Percentiles rank a stretch among this genome's conserved stretches.
Conservation (phyloP, 1,140 invertebrate species). For the Ceratina japonica region DNA sequence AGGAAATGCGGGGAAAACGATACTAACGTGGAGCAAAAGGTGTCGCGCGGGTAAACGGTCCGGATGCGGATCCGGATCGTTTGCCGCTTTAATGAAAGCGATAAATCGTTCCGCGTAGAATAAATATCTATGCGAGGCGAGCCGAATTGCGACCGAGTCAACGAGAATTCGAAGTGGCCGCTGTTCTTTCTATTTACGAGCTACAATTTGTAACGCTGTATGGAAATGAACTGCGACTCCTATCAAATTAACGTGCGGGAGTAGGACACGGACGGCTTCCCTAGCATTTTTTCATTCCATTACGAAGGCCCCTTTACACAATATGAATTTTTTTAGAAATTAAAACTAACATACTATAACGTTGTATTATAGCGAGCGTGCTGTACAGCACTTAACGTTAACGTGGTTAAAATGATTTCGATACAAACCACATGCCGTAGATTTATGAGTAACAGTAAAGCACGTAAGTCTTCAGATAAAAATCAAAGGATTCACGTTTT, state of each 20-base stretch:
- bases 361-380: too few relatives aligned
- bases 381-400: too few relatives aligned
- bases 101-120: conserved; percentile 62
- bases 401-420: too few relatives aligned
- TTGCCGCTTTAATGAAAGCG: conserved; percentile 63
- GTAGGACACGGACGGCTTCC: background rate
- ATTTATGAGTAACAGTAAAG: too few relatives aligned
- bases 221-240: too few relatives aligned
- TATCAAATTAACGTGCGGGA: background rate
- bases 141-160: conserved; percentile 25
- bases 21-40: background rate
- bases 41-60: background rate
- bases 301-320: too few relatives aligned
- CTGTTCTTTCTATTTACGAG: conserved; percentile 11
- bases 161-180: conserved; percentile 24
- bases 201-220: too few relatives aligned
- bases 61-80: background rate
- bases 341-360: too few relatives aligned
- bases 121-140: conserved; percentile 49
- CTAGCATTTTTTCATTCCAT: background rate
- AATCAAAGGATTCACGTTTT: too few relatives aligned
- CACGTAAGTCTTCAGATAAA: too few relatives aligned
- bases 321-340: too few relatives aligned
- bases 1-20: background rate
- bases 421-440: too few relatives aligned